A percentile compares a stretch with the other conserved stretches of the same genome.
phyloP scores from a whole-genome alignment of 2,113 vertebrate genomes.

The Notarius lentiginosus region DNA sequence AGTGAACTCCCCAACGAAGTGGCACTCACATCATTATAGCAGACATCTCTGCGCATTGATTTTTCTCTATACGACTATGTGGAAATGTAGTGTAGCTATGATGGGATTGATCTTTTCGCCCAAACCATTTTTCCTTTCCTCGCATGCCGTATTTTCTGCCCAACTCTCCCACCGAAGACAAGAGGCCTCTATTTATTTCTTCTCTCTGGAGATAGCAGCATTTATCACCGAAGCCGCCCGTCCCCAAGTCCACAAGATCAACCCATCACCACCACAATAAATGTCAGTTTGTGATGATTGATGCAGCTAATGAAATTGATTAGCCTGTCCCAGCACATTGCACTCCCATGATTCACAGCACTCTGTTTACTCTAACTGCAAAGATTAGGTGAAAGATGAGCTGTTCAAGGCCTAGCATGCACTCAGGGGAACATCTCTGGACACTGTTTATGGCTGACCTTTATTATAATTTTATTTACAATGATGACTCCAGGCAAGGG shows the following conservation, averaged over 20 bases:
- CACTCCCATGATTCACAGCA: conserved; percentile 71
- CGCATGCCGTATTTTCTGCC: conserved; percentile 66
- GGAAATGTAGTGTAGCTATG: background rate
- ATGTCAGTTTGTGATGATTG: conserved; percentile 90
- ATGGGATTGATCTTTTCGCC: conserved; percentile 31
- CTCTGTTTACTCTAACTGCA: conserved; percentile 66
- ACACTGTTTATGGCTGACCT: conserved; percentile 66
- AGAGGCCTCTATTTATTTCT: conserved; percentile 73
- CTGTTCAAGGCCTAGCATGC: conserved; percentile 43
- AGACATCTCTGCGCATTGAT: conserved; percentile 21
- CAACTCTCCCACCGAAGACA: conserved; percentile 62
- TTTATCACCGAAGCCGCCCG: conserved; percentile 80
- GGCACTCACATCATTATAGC: background rate
- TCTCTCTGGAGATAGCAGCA: conserved; percentile 78
- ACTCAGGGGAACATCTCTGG: conserved; percentile 44
- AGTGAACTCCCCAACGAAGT: background rate
- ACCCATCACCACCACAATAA: conserved; percentile 90
- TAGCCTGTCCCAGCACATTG: conserved; percentile 75
- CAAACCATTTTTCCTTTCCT: conserved; percentile 26
- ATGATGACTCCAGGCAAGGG: background rate
- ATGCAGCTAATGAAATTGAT: conserved; percentile 94
- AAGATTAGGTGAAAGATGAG: conserved; percentile 63
- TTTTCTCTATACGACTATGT: background rate
- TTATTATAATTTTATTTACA: conserved; percentile 48
- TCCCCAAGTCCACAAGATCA: conserved; percentile 87